These are phyloP conservation scores for Ips nitidus DNA, from an alignment of 1,140 invertebrate genomes.

Conservation along the genomic window DNA sequence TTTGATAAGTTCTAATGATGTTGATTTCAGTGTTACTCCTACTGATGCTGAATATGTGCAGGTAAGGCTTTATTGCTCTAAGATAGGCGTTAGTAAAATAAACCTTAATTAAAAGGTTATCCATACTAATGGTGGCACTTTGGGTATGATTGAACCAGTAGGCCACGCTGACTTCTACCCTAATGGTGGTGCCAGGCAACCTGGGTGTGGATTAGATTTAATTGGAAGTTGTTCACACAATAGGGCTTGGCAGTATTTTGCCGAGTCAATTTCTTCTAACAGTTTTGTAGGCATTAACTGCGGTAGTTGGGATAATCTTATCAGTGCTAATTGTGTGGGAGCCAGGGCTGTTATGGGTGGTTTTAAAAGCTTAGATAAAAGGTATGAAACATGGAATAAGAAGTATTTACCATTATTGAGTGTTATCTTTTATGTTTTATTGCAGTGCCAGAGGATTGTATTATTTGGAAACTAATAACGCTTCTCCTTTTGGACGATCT, in stretches of 20 bases:
- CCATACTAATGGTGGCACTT: constrained; percentile 67
- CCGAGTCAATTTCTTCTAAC: constrained; percentile 63
- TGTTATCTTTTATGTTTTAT: constrained; percentile 5
- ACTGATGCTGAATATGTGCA: constrained; percentile 11
- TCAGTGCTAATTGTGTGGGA: constrained; percentile 1
- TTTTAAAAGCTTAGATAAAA: constrained; percentile 14
- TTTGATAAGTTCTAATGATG: constrained; percentile 58
- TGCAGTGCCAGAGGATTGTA: constrained; percentile 25
- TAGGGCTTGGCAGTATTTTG: constrained; percentile 71
- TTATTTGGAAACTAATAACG: constrained; percentile 24
- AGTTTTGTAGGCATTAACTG: constrained; percentile 11
- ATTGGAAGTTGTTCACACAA: constrained; percentile 73
- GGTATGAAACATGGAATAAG: constrained; percentile 3
- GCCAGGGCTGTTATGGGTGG: constrained; percentile 18
- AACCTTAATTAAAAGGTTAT: constrained; percentile 59
- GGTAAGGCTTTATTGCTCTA: neutral
- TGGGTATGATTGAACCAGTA: constrained; percentile 62
- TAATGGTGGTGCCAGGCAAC: constrained; percentile 73
- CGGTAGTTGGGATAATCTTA: constrained; percentile 8
- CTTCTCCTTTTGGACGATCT: constrained; percentile 21
- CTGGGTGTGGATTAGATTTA: constrained; percentile 61
- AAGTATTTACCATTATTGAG: no score
- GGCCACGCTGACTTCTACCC: constrained; percentile 82
- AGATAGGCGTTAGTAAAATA: neutral
- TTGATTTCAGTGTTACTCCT: neutral